phyloP scores from a whole-genome alignment of 1,140 invertebrate species.

The Plodia interpunctella region DNA sequence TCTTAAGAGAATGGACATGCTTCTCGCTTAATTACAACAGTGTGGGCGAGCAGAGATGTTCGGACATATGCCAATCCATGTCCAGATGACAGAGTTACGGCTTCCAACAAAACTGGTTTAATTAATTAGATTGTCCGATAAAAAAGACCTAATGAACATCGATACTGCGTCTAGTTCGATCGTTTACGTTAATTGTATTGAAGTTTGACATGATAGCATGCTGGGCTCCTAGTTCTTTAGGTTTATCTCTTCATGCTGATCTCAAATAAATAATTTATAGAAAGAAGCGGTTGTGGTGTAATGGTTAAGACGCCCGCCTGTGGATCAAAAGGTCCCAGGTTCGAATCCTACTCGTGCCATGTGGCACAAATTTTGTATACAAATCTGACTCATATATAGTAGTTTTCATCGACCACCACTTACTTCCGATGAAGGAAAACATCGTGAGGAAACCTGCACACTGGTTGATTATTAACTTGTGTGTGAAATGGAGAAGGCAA shows the following conservation, averaged over 20 bases:
- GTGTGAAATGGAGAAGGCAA: no score
- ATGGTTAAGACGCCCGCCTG: no score
- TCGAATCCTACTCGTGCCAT: no score
- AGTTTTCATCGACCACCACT: no score
- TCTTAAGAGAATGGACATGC: conserved; percentile 24
- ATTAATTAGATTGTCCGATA: conserved; percentile 68
- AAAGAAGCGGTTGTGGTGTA: no score
- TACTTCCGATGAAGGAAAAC: no score
- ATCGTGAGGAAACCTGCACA: no score
- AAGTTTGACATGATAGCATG: conserved; percentile 40
- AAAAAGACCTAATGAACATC: conserved; percentile 50
- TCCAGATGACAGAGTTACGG: conserved; percentile 57
- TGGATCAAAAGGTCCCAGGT: no score
- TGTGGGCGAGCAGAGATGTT: conserved; percentile 47
- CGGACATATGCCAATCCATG: conserved; percentile 39
- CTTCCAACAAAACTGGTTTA: conserved; percentile 60
- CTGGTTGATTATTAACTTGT: no score
- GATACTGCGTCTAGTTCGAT: conserved; percentile 22
- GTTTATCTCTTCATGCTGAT: not conserved
- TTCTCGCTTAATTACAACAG: conserved; percentile 55
- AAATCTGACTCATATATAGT: no score
- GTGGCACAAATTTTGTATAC: no score
- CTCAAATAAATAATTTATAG: not conserved
- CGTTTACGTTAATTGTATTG: conserved; percentile 42
- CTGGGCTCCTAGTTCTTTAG: not conserved